Evolutionary conservation across 2,797 vertebrate species (phyloP).

Genomic region (Enteromius paludinosus): DNA sequence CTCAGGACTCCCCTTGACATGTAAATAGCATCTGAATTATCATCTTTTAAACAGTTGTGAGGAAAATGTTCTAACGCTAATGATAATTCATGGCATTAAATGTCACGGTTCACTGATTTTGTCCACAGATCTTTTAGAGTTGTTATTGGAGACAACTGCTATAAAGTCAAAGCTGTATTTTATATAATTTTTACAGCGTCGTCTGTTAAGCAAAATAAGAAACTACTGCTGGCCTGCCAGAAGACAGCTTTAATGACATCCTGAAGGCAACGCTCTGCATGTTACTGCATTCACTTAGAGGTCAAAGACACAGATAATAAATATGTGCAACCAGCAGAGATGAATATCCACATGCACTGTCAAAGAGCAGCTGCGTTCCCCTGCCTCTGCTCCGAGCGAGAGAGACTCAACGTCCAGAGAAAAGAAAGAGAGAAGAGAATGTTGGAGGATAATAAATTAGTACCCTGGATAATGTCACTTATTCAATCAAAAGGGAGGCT

Average conservation of each 20-base stretch:
- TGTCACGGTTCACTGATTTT: slow-evolving; percentile 25
- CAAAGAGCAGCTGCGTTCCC: slow-evolving; percentile 59
- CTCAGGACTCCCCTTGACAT: background rate
- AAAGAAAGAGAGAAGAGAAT: slow-evolving; percentile 43
- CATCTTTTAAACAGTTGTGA: slow-evolving; percentile 15
- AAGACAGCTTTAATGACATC: slow-evolving; percentile 40
- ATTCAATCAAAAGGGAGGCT: slow-evolving; percentile 56
- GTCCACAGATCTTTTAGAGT: slow-evolving; percentile 29
- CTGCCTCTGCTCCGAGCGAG: slow-evolving; percentile 26
- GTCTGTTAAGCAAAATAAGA: slow-evolving; percentile 26
- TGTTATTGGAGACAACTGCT: slow-evolving; percentile 13
- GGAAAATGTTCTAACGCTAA: slow-evolving; percentile 2
- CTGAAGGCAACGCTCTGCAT: slow-evolving; percentile 43
- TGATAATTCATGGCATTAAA: slow-evolving; percentile 17
- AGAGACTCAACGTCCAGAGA: slow-evolving; percentile 39
- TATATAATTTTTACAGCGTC: slow-evolving; percentile 1
- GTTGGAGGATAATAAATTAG: slow-evolving; percentile 60
- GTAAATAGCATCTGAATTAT: background rate
- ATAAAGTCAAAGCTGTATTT: slow-evolving; percentile 23
- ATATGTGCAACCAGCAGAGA: slow-evolving; percentile 47
- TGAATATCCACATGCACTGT: slow-evolving; percentile 61
- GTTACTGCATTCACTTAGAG: slow-evolving; percentile 38
- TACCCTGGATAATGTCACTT: slow-evolving; percentile 62
- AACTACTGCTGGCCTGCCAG: slow-evolving; percentile 34
- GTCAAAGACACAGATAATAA: slow-evolving; percentile 55